Percentiles rank a stretch among this genome's conserved stretches.
Evolutionary conservation across 2,797 vertebrate genomes (phyloP).

Genomic region (Anolis apletophallus): DNA sequence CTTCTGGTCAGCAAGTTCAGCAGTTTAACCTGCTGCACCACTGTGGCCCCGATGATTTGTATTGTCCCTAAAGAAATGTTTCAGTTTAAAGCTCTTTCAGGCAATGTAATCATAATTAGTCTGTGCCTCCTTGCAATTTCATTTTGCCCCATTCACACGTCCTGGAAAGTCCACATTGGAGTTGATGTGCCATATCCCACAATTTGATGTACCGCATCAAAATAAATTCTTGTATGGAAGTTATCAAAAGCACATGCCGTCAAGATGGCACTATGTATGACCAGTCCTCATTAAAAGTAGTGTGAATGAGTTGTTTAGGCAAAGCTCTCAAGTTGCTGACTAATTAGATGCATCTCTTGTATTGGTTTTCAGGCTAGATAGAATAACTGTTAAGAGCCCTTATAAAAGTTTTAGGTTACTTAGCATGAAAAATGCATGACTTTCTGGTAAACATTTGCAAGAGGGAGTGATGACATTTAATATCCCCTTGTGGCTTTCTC

Average conservation of each 20-base stretch:
- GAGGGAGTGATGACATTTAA: constrained; percentile 65
- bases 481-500: constrained; percentile 53
- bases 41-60: background rate
- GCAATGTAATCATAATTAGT: background rate
- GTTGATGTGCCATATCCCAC: background rate
- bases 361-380: constrained; percentile 79
- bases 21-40: too few relatives aligned
- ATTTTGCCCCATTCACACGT: background rate
- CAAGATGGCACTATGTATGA: constrained; percentile 31
- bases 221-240: constrained; percentile 14
- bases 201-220: background rate
- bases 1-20: too few relatives aligned
- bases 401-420: constrained; percentile 80
- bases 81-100: background rate
- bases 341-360: constrained; percentile 79
- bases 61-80: background rate
- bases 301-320: constrained; percentile 50
- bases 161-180: background rate
- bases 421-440: constrained; percentile 83
- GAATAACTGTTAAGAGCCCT: constrained; percentile 80
- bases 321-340: constrained; percentile 72
- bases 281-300: constrained; percentile 48
- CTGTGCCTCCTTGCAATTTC: background rate
- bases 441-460: constrained; percentile 68
- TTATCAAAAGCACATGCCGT: constrained; percentile 44